These are phyloP conservation scores for Numida meleagris DNA, from an alignment of 2,113 vertebrate species.

Conservation along the genomic window DNA sequence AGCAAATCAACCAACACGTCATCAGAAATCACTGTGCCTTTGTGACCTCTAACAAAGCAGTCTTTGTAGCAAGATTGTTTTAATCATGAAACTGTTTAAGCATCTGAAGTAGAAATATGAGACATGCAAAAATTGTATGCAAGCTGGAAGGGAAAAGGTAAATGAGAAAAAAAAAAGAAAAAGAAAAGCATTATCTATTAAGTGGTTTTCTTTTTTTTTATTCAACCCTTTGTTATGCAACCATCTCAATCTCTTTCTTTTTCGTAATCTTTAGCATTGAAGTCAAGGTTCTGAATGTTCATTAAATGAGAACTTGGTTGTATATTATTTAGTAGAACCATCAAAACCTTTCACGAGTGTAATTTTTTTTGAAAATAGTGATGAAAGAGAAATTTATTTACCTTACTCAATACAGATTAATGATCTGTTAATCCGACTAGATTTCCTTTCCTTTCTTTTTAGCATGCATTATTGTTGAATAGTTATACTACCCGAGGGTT, in stretches of 20 bases:
- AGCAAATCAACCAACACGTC: not conserved
- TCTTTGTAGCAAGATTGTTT: not conserved
- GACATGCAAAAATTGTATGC: not conserved
- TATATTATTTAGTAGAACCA: not conserved
- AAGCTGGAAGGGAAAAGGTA: not conserved
- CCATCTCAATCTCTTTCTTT: not conserved
- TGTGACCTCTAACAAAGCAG: not conserved
- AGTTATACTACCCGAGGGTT: not conserved
- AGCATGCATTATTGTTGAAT: not conserved
- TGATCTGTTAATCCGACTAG: not conserved
- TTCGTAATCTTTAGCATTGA: not conserved
- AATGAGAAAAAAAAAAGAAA: not conserved
- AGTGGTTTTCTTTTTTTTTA: not conserved
- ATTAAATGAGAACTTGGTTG: not conserved
- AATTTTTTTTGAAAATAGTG: not conserved
- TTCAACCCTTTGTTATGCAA: not conserved
- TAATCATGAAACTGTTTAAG: not conserved
- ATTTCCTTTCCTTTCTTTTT: not conserved
- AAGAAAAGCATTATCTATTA: not conserved
- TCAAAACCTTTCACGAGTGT: not conserved
- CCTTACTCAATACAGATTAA: not conserved
- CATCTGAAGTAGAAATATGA: not conserved
- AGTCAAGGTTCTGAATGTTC: not conserved
- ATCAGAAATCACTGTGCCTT: not conserved
- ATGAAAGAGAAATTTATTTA: not conserved